A percentile compares a stretch with the other conserved stretches of the same genome.
phyloP scores from a whole-genome alignment of 2,797 vertebrate genomes.

The Onychomys arenicola region DNA sequence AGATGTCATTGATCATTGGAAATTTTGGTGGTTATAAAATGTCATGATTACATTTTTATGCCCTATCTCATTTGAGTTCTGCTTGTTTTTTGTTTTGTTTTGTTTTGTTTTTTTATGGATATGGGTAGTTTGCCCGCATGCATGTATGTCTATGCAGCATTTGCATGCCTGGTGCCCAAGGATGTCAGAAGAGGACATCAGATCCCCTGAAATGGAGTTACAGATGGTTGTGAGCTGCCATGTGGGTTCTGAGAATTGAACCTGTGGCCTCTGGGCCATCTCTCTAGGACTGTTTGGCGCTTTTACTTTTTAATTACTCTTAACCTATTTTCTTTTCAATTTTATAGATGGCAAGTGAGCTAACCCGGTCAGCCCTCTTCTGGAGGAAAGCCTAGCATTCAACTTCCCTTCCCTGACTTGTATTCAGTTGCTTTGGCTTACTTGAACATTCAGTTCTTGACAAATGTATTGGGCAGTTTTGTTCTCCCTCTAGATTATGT shows the following conservation, averaged over 20 bases:
- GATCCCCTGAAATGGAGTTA: background rate
- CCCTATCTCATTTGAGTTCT: background rate
- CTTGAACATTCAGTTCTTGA: background rate
- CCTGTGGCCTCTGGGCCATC: background rate
- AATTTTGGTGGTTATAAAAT: slow-evolving; percentile 36
- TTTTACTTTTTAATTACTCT: slow-evolving; percentile 48
- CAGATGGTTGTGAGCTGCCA: background rate
- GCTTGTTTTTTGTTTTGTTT: background rate
- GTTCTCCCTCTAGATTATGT: background rate
- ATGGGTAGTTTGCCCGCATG: background rate
- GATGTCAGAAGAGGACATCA: background rate
- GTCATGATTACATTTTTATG: slow-evolving; percentile 21
- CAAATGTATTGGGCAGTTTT: background rate
- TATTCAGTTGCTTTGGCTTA: background rate
- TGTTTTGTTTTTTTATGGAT: background rate
- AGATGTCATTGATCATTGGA: background rate
- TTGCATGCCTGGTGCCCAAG: background rate
- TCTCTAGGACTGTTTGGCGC: background rate
- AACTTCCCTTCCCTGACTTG: background rate
- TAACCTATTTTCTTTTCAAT: slow-evolving; percentile 15
- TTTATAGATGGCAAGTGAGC: background rate
- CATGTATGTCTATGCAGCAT: background rate
- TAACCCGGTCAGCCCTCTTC: slow-evolving; percentile 39
- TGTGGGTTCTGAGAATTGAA: background rate
- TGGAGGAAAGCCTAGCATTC: background rate